phyloP scores from a whole-genome alignment of 2,113 vertebrate species.

The Channa argus region DNA sequence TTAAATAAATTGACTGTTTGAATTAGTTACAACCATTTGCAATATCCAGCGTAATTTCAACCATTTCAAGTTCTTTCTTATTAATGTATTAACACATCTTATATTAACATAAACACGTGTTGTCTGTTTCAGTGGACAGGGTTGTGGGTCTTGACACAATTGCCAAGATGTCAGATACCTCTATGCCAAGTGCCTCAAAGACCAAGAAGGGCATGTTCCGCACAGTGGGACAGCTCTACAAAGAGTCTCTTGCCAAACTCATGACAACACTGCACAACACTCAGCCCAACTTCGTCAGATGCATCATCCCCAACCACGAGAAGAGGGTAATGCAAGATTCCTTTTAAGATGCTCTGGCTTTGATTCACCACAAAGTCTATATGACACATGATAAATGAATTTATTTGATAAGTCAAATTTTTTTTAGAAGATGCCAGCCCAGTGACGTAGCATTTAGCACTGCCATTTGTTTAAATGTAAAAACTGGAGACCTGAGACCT shows the following conservation, averaged over 20 bases:
- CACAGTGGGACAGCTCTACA: constrained; percentile 97
- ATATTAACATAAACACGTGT: not conserved
- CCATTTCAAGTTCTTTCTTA: too few species aligned
- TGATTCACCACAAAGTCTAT: not conserved
- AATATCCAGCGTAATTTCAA: too few species aligned
- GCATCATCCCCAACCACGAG: constrained; percentile 98
- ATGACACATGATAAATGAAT: not conserved
- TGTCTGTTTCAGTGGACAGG: constrained; percentile 87
- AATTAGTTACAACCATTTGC: not conserved
- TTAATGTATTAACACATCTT: not conserved
- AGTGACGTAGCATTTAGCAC: not conserved
- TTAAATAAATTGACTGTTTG: not conserved
- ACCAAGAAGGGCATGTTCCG: constrained; percentile 99
- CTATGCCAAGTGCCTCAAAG: constrained; percentile 90
- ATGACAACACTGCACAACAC: constrained; percentile 98
- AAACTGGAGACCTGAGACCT: not conserved
- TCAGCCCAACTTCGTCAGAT: constrained; percentile 98
- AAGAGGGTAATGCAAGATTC: constrained; percentile 86
- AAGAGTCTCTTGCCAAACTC: constrained; percentile 96
- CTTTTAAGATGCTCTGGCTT: not conserved
- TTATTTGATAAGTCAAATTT: not conserved
- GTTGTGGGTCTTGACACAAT: constrained; percentile 97
- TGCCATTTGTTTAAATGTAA: not conserved
- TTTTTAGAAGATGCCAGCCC: not conserved
- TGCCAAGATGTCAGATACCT: constrained; percentile 95